phyloP scores from a whole-genome alignment of 1,140 invertebrate species.

The Anadara kagoshimensis region DNA sequence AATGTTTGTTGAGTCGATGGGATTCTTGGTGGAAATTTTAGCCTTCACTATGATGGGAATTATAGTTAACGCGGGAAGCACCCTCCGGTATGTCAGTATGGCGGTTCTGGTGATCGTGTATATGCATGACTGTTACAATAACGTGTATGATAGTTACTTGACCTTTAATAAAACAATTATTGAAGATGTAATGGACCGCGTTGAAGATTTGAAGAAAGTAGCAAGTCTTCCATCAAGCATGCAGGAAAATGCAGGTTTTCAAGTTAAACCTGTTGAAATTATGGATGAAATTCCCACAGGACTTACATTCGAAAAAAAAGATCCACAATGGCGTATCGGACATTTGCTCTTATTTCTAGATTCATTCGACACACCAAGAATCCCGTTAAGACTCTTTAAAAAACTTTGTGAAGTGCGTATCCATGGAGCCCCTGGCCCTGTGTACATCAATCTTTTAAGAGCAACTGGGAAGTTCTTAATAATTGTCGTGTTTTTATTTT shows the following conservation, averaged over 20 bases:
- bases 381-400: slow-evolving; percentile 68
- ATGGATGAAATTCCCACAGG: slow-evolving; percentile 56
- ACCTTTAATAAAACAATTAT: slow-evolving; percentile 69
- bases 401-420: slow-evolving; percentile 67
- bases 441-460: slow-evolving; percentile 66
- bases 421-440: slow-evolving; percentile 68
- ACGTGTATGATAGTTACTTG: slow-evolving; percentile 71
- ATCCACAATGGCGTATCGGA: slow-evolving; percentile 66
- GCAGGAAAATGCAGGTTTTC: slow-evolving; percentile 69
- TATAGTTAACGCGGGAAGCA: slow-evolving; percentile 70
- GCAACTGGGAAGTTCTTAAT: slow-evolving; percentile 70
- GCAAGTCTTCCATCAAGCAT: slow-evolving; percentile 66
- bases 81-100: slow-evolving; percentile 70
- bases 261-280: slow-evolving; percentile 61
- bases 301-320: slow-evolving; percentile 59
- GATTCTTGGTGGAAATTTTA: slow-evolving; percentile 66
- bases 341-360: slow-evolving; percentile 70
- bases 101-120: slow-evolving; percentile 69
- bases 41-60: slow-evolving; percentile 73
- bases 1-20: slow-evolving; percentile 64
- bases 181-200: slow-evolving; percentile 68
- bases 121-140: slow-evolving; percentile 72
- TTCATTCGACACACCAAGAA: slow-evolving; percentile 69
- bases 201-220: slow-evolving; percentile 68
- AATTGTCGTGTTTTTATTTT: slow-evolving; percentile 69